Conservation (phyloP, 1,140 invertebrate species). For the Eueides isabella region DNA sequence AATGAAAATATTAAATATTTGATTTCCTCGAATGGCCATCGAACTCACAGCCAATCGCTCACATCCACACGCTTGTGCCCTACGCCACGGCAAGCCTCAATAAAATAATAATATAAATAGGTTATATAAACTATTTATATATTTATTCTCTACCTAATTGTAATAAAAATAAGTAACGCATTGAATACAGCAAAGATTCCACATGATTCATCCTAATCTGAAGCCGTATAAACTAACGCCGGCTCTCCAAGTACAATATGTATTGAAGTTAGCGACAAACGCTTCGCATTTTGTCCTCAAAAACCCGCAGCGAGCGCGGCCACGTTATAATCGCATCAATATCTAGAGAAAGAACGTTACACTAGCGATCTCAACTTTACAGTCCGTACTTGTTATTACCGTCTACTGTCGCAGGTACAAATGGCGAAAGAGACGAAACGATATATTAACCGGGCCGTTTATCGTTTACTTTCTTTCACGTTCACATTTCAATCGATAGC, state of each 20-base stretch:
- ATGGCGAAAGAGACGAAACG: constrained; percentile 67
- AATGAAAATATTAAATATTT: too few species aligned
- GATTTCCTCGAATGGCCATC: too few species aligned
- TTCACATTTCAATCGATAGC: constrained; percentile 15
- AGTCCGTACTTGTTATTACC: background rate
- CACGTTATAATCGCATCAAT: constrained; percentile 3
- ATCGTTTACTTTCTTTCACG: constrained; percentile 58
- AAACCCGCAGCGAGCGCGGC: background rate
- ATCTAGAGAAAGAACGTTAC: background rate
- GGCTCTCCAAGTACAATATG: background rate
- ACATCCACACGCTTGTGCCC: too few species aligned
- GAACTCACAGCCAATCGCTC: too few species aligned
- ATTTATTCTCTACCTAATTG: too few species aligned
- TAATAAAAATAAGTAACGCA: background rate
- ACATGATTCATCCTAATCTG: background rate
- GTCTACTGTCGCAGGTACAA: constrained; percentile 9
- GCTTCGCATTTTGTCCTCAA: background rate
- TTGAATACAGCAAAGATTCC: background rate
- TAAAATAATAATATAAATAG: too few species aligned
- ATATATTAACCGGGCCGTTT: constrained; percentile 44
- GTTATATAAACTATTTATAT: too few species aligned
- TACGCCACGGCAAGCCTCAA: too few species aligned
- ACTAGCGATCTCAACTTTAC: constrained; percentile 1
- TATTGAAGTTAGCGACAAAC: background rate
- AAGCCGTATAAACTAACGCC: background rate